These are phyloP conservation scores for Dromococcyx pavoninus DNA, from an alignment of 2,797 vertebrate species.

Conservation along the genomic window DNA sequence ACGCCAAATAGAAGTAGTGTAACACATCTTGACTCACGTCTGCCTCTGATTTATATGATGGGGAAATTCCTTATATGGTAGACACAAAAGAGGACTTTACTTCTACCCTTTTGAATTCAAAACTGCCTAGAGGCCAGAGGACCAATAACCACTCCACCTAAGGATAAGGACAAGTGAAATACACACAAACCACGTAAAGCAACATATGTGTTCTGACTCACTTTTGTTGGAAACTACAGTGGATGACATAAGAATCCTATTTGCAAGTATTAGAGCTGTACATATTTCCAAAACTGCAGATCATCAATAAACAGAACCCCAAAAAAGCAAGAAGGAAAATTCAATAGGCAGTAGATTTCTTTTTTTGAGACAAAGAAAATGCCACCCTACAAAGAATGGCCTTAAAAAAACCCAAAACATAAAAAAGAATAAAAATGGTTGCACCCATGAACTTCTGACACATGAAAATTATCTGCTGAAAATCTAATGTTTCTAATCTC, in stretches of 20 bases:
- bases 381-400: not conserved
- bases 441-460: not conserved
- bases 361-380: not conserved
- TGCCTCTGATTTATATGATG: not conserved
- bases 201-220: fast-evolving
- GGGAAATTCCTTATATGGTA: not conserved
- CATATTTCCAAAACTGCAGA: not conserved
- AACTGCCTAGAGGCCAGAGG: not conserved
- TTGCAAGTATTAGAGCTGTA: not conserved
- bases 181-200: not conserved
- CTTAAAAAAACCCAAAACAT: not conserved
- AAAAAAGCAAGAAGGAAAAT: not conserved
- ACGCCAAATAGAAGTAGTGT: not conserved
- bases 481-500: not conserved
- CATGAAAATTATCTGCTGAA: not conserved
- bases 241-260: not conserved
- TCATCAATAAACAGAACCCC: not conserved
- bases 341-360: not conserved
- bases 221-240: not conserved
- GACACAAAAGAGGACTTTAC: not conserved
- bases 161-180: not conserved
- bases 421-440: not conserved
- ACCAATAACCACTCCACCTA: not conserved
- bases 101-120: not conserved
- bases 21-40: fast-evolving